Percentiles rank a stretch among this genome's conserved stretches.
These are phyloP conservation scores for Galeruca laticollis DNA, from an alignment of 2,888 invertebrate species.

Conservation along the genomic window DNA sequence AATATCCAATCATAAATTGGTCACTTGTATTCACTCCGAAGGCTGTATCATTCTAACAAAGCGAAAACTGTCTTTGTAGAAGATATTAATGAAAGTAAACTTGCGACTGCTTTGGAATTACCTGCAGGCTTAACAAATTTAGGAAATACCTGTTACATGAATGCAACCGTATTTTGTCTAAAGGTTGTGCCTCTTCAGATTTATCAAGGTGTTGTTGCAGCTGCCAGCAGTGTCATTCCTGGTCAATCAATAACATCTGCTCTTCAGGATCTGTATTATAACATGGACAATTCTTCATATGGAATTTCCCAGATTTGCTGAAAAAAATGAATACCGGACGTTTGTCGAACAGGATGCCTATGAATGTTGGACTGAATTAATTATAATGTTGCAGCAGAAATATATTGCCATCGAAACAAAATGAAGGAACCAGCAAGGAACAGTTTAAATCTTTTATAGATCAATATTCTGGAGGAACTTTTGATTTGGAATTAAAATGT, in stretches of 20 bases:
- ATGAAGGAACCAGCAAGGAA: constrained; percentile 52
- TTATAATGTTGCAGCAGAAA: constrained; percentile 92
- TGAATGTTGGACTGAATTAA: constrained; percentile 97
- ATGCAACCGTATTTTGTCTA: constrained; percentile 96
- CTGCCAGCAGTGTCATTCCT: constrained; percentile 72
- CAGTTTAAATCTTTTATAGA: constrained; percentile 81
- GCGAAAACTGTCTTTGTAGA: constrained; percentile 92
- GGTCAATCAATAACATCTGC: constrained; percentile 82
- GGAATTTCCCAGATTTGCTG: constrained; percentile 94
- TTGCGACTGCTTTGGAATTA: constrained; percentile 85
- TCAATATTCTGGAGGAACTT: constrained; percentile 93
- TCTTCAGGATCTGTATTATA: constrained; percentile 80
- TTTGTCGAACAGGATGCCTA: constrained; percentile 97
- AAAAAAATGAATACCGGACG: constrained; percentile 86
- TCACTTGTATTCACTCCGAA: too few relatives aligned
- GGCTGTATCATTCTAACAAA: too few relatives aligned
- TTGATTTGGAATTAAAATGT: constrained; percentile 91
- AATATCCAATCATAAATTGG: too few relatives aligned
- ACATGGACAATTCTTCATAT: constrained; percentile 87
- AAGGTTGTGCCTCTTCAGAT: constrained; percentile 86
- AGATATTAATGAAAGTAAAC: constrained; percentile 95
- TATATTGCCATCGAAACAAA: constrained; percentile 72
- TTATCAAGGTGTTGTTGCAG: constrained; percentile 71
- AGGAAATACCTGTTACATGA: constrained; percentile 98
- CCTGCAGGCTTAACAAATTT: constrained; percentile 95